Conservation (phyloP, 1,140 invertebrate genomes). For the Orchesella cincta region DNA sequence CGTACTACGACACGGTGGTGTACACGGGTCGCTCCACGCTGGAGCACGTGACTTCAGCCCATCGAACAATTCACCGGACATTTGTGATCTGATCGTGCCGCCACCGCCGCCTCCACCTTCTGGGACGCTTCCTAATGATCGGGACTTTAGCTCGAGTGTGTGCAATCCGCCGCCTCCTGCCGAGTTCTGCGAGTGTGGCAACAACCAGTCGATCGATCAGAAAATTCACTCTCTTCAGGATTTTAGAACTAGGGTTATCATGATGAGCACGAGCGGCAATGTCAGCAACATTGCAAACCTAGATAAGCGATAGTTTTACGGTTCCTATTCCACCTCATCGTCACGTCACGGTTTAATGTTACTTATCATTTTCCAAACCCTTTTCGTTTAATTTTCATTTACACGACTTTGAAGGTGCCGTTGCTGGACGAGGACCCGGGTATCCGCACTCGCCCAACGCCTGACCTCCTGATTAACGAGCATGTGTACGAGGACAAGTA, state of each 20-base stretch:
- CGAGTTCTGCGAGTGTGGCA: background rate
- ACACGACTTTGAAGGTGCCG: background rate
- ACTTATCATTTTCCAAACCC: too few species aligned
- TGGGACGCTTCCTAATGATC: background rate
- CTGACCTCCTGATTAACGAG: background rate
- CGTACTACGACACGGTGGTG: background rate
- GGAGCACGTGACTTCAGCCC: background rate
- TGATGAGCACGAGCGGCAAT: background rate
- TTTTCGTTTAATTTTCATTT: too few species aligned
- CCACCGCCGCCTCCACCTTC: background rate
- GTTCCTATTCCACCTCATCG: too few species aligned
- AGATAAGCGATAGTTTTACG: too few species aligned
- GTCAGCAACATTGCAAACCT: too few species aligned
- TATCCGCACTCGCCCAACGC: background rate
- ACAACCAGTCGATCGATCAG: background rate
- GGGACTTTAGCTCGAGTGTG: background rate
- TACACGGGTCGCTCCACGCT: background rate
- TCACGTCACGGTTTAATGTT: too few species aligned
- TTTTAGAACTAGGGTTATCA: background rate
- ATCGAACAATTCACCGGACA: background rate
- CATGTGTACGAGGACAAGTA: background rate
- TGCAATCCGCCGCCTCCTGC: background rate
- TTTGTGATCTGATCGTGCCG: constrained; percentile 8
- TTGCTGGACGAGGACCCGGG: background rate
- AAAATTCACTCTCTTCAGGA: background rate